A percentile compares a stretch with the other conserved stretches of the same genome.
These are phyloP conservation scores for Torymus texanus DNA, from an alignment of 2,888 invertebrate genomes.

Conservation along the genomic window DNA sequence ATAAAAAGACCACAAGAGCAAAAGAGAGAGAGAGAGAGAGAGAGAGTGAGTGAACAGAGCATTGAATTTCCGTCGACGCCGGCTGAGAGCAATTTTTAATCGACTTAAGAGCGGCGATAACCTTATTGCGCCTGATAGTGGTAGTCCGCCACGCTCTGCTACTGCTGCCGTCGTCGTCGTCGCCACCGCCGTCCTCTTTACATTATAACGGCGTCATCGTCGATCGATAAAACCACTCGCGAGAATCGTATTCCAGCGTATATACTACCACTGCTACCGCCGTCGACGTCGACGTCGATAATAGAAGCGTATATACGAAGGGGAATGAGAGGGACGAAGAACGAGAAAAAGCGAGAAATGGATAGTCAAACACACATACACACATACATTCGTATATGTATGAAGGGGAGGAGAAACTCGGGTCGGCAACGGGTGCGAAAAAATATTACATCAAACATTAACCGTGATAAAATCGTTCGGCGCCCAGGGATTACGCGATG, in stretches of 20 bases:
- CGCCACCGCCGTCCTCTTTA: constrained; percentile 37
- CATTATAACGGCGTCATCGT: constrained; percentile 53
- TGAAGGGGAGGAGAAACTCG: neutral
- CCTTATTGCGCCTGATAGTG: constrained; percentile 53
- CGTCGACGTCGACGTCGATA: constrained; percentile 48
- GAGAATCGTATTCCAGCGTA: constrained; percentile 20
- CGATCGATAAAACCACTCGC: constrained; percentile 56
- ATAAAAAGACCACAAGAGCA: neutral
- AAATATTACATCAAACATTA: constrained; percentile 54
- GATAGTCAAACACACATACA: constrained; percentile 43
- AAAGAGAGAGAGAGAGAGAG: neutral
- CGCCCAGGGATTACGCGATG: neutral
- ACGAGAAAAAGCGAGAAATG: constrained; percentile 31
- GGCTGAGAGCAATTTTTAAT: constrained; percentile 42
- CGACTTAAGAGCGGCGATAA: constrained; percentile 51
- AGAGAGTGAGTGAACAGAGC: neutral
- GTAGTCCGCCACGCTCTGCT: constrained; percentile 1
- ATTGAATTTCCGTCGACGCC: constrained; percentile 35
- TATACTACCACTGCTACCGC: constrained; percentile 32
- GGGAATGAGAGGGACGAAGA: neutral
- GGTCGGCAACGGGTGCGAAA: neutral
- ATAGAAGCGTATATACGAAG: neutral
- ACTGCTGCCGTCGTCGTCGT: constrained; percentile 2
- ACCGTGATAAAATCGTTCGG: constrained; percentile 50
- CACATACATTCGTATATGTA: neutral